Conservation (phyloP, 2,888 invertebrate genomes). For the Tethea ocularis region DNA sequence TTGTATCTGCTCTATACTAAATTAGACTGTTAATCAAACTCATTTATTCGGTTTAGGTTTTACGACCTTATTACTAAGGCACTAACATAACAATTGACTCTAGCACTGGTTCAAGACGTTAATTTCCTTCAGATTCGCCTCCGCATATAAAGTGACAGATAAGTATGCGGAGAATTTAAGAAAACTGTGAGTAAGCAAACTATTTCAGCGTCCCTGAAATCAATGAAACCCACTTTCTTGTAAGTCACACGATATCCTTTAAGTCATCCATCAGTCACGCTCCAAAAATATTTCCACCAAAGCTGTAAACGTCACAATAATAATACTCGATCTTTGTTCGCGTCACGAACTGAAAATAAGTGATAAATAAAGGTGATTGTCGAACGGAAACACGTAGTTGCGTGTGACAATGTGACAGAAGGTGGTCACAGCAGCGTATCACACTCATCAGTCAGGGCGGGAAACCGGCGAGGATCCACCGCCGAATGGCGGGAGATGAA, state of each 20-base stretch:
- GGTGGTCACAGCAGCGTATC: conserved; percentile 13
- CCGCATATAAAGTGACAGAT: too few relatives aligned
- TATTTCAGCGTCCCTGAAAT: neutral
- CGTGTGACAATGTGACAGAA: conserved; percentile 39
- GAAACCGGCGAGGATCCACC: neutral
- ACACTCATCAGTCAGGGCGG: conserved; percentile 16
- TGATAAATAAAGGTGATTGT: conserved; percentile 57
- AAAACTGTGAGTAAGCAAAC: neutral
- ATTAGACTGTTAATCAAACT: too few relatives aligned
- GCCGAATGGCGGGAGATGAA: neutral
- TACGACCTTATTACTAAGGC: too few relatives aligned
- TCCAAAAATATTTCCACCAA: conserved; percentile 17
- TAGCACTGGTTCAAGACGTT: too few relatives aligned
- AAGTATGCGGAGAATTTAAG: neutral
- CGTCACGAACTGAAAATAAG: conserved; percentile 45
- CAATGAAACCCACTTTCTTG: neutral
- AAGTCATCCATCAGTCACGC: conserved; percentile 5
- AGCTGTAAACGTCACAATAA: conserved; percentile 19
- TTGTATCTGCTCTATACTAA: too few relatives aligned
- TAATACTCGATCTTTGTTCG: conserved; percentile 30
- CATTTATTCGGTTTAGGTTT: too few relatives aligned
- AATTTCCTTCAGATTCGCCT: too few relatives aligned
- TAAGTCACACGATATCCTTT: neutral
- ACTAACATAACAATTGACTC: too few relatives aligned
- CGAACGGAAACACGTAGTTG: conserved; percentile 56